Percentiles rank a stretch among this genome's conserved stretches.
Conservation (phyloP, 2,888 invertebrate genomes). For the Camptogramma bilineatum region DNA sequence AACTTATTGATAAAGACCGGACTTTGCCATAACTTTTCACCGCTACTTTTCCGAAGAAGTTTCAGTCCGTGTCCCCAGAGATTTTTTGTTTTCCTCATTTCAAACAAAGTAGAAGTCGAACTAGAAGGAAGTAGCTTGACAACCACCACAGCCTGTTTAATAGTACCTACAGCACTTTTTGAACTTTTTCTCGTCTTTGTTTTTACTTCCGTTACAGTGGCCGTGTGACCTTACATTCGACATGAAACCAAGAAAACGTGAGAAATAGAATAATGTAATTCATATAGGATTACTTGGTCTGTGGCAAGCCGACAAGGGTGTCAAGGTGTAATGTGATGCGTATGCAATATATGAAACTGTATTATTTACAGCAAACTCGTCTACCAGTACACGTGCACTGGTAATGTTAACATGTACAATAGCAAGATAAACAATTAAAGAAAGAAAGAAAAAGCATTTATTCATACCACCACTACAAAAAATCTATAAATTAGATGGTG, state of each 20-base stretch:
- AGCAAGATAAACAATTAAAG: not conserved
- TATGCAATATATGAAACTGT: conserved; percentile 27
- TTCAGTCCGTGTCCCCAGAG: not conserved
- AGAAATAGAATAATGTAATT: conserved; percentile 63
- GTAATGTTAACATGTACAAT: not conserved
- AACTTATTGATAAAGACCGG: not conserved
- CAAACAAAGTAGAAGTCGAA: not conserved
- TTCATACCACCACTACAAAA: too few species aligned
- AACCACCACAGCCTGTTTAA: conserved; percentile 15
- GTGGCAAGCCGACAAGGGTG: conserved; percentile 60
- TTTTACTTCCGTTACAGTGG: conserved; percentile 35
- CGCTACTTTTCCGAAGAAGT: conserved; percentile 8
- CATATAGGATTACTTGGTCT: conserved; percentile 65
- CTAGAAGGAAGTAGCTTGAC: conserved; percentile 6
- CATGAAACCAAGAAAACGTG: conserved; percentile 50
- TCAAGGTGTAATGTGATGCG: conserved; percentile 70
- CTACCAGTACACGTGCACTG: not conserved
- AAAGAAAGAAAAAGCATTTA: too few species aligned
- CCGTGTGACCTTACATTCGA: conserved; percentile 35
- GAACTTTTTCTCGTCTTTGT: conserved; percentile 41
- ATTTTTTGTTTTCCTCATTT: not conserved
- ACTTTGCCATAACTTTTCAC: conserved; percentile 3
- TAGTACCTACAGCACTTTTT: conserved; percentile 44
- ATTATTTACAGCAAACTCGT: conserved; percentile 3
- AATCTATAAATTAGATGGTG: too few species aligned